Evolutionary conservation across 1,140 invertebrate species (phyloP), one percentile per base, ranked within the genome.

Genomic region (Scaptodrosophila lebanonensis): DNA sequence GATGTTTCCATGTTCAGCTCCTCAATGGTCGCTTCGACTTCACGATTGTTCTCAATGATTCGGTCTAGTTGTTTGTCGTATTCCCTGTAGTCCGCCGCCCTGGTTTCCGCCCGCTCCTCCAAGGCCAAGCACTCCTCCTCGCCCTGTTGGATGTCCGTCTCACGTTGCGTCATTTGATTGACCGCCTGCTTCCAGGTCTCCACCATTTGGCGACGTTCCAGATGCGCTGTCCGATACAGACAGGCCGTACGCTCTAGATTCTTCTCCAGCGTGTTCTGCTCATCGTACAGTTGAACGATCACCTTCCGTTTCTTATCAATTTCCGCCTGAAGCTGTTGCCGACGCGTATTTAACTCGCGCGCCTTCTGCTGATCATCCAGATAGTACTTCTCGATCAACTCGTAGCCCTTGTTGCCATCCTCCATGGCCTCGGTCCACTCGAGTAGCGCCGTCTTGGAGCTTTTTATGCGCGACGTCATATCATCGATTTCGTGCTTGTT

Each of bases 371-470:
- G 83, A 83, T 93, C 91, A 25, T 90, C 87, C 45, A 89, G 87
- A 27, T 89, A 88, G 42, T 90, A 91, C 47, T 89, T 88, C 51
- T 90, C 89, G 15, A 93, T 87, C 12, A 91, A 36, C 43, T 89
- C 83, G 61, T 88, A 90, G 30, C 90, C 89, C 29, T 90, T 89
- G 47, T 91, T 89, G 3, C 89, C 88, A 47, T 88, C 88, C 29
- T 88, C 86, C 29, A 92, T 85, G 5, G 88, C 87, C 44, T 92
- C 89, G n/a, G 90, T 89, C 89, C 89, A 91, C 9, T 89, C 87
- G 3, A 88, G 63, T 16, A 92, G 63, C 7, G 88, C 88, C 18
- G 88, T 86, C 35, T 89, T 89, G n/a, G 91, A 90, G 67, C 89
- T 88, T 29, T 89, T 86, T 0, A 91, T 88, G 52, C 87, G 88